Base-by-base conservation (phyloP, 2,888 invertebrate species). In the Pharmacophagus antenor region DNA sequence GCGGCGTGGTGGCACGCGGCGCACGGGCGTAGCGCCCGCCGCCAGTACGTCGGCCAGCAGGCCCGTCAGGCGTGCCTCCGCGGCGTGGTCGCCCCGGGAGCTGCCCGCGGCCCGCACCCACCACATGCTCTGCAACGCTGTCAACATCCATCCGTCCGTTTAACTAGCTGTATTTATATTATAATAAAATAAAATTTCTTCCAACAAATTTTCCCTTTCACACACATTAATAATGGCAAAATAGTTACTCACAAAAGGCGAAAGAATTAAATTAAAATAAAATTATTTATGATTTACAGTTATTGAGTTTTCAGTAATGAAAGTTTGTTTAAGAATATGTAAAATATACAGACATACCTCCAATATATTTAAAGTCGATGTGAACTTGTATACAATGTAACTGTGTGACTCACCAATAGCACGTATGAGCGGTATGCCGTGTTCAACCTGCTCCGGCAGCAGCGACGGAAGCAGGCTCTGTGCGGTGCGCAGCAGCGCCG, bases 381-480 rank as follows among this genome's bases (percentile, higher is more conserved):
- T n/a, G n/a, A n/a, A n/a, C n/a, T n/a, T n/a, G n/a, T n/a, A n/a
- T n/a, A 31, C 8, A 12, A 31, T 3, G 5, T 37, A 6, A 37
- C 15, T n/a, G 5, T 37, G 37, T 2, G 15, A 37, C 37, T 67
- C 3, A 89, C 88, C 88, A 63, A 89, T 82, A 18, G 85, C 96
- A 94, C 56, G 95, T 94, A 92, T 95, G 94, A 72, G 96, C 82
- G 62, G 95, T 94, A 63, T 93, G 93, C 73, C 94, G 91, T 70
- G 93, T 88, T 51, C 92, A 91, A 70, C 93, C 89, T 61, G 95
- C 83, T 4, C 93, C 92, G 41, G 94, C 94, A 63, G 92, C 90
- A 54, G 94, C 93, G 75, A 94, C 92, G 51, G 95, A 92, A 76
- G 68, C 63, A 96, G 82, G 68, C 94, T 93, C 74, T 94, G 92